Evolutionary conservation across 1,140 invertebrate genomes (phyloP), one percentile per base, ranked within the genome.

Genomic region (Zaprionus tsacasi): DNA sequence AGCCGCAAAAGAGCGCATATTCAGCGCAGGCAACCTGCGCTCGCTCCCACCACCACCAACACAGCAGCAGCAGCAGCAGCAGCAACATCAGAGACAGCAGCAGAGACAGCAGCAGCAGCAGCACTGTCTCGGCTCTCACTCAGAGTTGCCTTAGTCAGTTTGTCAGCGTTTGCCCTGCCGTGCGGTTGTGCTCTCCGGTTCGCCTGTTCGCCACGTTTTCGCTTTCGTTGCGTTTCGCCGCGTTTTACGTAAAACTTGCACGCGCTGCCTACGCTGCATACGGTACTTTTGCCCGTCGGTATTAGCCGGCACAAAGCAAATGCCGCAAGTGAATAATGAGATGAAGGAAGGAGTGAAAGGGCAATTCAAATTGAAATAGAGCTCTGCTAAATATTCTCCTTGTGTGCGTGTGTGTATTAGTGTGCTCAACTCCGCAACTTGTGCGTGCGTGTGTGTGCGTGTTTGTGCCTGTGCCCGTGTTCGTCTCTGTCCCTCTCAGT

Each of bases 151-250:
- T 11, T 7, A 11, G 33, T 76, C 58, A 86, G 82, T 82, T 87
- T 73, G 71, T 81, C 82, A 86, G 82, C 82, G 82, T 70, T 75
- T 72, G 79, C 82, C 52, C 45, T 87, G 66, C 82, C 82, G 71
- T 81, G 64, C 63, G 82, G 82, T 76, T 79, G 82, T 86, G 82
- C 63, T 86, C 72, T 71, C 82, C 82, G 82, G 6, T 8, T 45
- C 27, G 40, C 40, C 13, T 15, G 40, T 45, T 73, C 79, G 59
- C 38, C 64, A 45, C 70, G 43, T 66, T 60, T 58, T 13, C 35
- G 21, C 25, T 38, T 10, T 43, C 35, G 33, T 25, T 38, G 64
- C 52, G 50, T 52, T 40, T 6, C 27, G 33, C 48, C 78, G 77
- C 82, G 73, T 81, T 87, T 87, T 78, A 74, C 82, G 82, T 87